phyloP scores from a whole-genome alignment of 1,140 invertebrate species.

The Trialeurodes vaporariorum region DNA sequence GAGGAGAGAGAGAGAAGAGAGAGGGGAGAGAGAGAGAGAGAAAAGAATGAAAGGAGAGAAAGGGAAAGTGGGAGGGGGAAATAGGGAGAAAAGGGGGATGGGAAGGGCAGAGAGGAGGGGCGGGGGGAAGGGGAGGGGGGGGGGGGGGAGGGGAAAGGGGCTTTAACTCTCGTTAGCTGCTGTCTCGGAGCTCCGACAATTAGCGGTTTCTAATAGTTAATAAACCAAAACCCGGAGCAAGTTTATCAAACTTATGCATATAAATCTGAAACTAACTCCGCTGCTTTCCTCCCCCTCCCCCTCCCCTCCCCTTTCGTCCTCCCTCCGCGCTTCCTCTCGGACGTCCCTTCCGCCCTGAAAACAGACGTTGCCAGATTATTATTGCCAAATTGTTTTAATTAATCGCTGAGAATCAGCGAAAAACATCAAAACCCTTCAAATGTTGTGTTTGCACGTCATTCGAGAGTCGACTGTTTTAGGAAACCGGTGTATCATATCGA shows the following conservation, averaged over 20 bases:
- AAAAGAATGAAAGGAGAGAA: constrained; percentile 12
- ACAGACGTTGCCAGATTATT: too few species aligned
- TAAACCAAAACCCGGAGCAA: background rate
- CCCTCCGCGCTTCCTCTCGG: too few species aligned
- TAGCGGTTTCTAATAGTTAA: background rate
- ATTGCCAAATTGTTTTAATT: too few species aligned
- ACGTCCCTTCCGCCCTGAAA: too few species aligned
- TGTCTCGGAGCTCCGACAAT: constrained; percentile 3
- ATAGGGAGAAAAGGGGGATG: too few species aligned
- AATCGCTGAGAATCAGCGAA: too few species aligned
- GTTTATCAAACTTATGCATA: constrained; percentile 1
- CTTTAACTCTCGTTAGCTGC: constrained; percentile 11
- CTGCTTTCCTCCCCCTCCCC: background rate
- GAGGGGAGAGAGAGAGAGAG: constrained; percentile 5
- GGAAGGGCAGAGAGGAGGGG: constrained; percentile 17
- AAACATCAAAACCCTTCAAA: too few species aligned
- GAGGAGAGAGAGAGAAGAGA: constrained; percentile 12
- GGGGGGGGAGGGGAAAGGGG: background rate
- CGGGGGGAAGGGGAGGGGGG: constrained; percentile 9
- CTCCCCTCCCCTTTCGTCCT: background rate
- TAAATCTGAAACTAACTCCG: constrained; percentile 1
- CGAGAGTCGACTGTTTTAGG: too few species aligned
- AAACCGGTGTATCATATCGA: too few species aligned
- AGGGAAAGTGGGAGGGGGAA: constrained; percentile 11
- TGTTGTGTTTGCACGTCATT: too few species aligned